Evolutionary conservation across 2,888 invertebrate species (phyloP).

Genomic region (Hydrotaea diabolus): DNA sequence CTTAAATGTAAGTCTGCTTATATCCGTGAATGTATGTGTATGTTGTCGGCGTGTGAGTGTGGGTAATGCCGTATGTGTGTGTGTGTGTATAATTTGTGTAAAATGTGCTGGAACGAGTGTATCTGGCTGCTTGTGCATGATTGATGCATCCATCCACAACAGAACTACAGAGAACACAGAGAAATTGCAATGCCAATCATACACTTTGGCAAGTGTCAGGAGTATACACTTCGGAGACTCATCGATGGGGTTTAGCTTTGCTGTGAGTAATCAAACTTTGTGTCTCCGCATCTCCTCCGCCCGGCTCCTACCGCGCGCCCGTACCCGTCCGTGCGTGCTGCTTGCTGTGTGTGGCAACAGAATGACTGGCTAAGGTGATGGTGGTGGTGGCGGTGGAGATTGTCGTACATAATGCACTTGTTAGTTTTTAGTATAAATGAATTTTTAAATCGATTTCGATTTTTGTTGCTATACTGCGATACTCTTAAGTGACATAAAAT

Average conservation of each 20-base stretch:
- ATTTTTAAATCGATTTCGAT: slow-evolving; percentile 67
- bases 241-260: slow-evolving; percentile 60
- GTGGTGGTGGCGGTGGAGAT: neutral
- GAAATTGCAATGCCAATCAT: slow-evolving; percentile 68
- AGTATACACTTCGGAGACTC: slow-evolving; percentile 67
- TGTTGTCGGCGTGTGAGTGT: neutral
- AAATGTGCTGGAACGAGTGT: slow-evolving; percentile 11
- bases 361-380: too few relatives aligned
- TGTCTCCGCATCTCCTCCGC: slow-evolving; percentile 42
- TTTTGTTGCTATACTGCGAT: slow-evolving; percentile 54
- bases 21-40: neutral
- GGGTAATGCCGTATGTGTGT: neutral
- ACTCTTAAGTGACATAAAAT: slow-evolving; percentile 65
- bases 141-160: slow-evolving; percentile 50
- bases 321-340: neutral
- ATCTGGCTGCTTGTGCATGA: slow-evolving; percentile 36
- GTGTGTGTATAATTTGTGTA: slow-evolving; percentile 11
- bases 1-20: slow-evolving; percentile 78
- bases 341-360: too few relatives aligned
- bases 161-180: slow-evolving; percentile 41
- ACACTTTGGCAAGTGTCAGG: slow-evolving; percentile 67
- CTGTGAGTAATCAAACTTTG: slow-evolving; percentile 63
- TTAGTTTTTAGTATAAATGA: slow-evolving; percentile 66
- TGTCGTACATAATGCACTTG: slow-evolving; percentile 57
- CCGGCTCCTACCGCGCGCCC: neutral